phyloP scores from a whole-genome alignment of 1,140 invertebrate species.

The Conus betulinus region DNA sequence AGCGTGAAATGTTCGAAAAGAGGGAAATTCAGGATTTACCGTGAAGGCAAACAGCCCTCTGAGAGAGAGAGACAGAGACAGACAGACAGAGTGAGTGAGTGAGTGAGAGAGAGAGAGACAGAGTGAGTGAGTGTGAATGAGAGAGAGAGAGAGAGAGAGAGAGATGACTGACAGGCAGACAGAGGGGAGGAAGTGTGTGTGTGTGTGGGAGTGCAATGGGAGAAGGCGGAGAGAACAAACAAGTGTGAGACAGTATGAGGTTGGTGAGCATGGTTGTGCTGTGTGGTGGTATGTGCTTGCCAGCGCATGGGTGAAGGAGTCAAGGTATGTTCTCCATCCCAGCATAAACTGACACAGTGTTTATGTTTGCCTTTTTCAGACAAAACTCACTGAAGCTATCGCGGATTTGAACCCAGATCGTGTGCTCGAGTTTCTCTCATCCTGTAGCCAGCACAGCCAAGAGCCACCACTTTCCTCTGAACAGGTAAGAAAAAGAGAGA shows the following conservation, averaged over 20 bases:
- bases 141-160: neutral
- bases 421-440: constrained; percentile 2
- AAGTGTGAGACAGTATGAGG: too few species aligned
- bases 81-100: neutral
- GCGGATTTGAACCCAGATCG: constrained; percentile 15
- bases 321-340: neutral
- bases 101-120: neutral
- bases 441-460: constrained; percentile 30
- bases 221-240: neutral
- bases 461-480: constrained; percentile 23
- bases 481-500: neutral
- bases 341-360: neutral
- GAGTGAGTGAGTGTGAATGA: neutral
- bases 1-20: too few species aligned
- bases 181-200: too few species aligned
- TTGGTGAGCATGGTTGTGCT: too few species aligned
- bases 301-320: neutral
- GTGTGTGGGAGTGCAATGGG: neutral
- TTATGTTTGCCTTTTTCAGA: neutral
- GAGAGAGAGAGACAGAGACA: neutral
- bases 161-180: too few species aligned
- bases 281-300: neutral
- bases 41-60: too few species aligned
- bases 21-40: too few species aligned
- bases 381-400: neutral